Evolutionary conservation across 2,113 vertebrate genomes (phyloP), one percentile per base, ranked within the genome.

Genomic region (Anser brachyrhynchus): DNA sequence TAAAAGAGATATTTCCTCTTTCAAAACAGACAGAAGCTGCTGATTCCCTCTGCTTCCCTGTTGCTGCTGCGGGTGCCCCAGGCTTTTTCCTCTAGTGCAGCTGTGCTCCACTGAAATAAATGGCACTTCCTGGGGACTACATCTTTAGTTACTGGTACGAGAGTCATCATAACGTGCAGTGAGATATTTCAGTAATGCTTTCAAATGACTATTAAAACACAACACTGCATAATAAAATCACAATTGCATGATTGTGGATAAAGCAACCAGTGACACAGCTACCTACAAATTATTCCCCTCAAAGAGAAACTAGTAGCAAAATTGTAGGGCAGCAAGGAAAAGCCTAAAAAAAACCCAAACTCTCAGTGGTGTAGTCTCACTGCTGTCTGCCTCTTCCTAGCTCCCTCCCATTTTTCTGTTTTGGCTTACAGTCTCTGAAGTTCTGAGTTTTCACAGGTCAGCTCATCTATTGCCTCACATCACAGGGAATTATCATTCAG

Each of bases 91-190:
- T 96, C 64, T 59, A 33, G 86, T 94, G 87, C 95, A 96, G 96
- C 97, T 97, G 97, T 94, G 91, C 90, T 94, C 54, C 70, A 14
- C 87, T 93, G 95, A 94, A 92, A 93, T 89, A 96, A 97, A 96
- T 95, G 85, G 64, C 74, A 61, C 83, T 96, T 97, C 92, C 93
- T 81, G 94, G 96, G 93, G 95, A 93, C 87, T 94, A 4, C 90
- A 77, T 94, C 96, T 95, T 96, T 96, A 96, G 74, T 96, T 96
- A 95, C 92, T 93, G 84, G 90, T 94, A 86, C 76, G 89, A 89
- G 91, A 96, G 76, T 92, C 92, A 67, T 52, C 2, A 2, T 93
- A 84, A 96, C 84, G 77, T 94, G 87, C 96, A 81, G 18, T 78
- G 92, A 89, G 61, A 95, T 89, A 91, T 82, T 91, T 94, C 89